Percentiles rank a stretch among this genome's conserved stretches.
Evolutionary conservation across 2,888 invertebrate species (phyloP).

Genomic region (Harpalus rubripes): DNA sequence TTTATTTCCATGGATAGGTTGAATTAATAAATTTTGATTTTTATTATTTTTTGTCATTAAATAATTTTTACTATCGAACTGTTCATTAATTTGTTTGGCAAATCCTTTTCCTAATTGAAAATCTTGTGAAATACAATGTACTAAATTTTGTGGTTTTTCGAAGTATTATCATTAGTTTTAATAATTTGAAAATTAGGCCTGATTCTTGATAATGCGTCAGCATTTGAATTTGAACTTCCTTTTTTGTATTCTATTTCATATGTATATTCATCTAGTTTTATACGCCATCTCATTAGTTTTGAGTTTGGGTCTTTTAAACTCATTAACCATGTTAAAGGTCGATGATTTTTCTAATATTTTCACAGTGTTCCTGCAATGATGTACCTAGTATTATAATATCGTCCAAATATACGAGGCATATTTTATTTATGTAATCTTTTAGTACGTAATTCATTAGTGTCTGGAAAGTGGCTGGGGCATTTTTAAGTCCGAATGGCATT

Average conservation of each 20-base stretch:
- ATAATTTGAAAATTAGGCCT: conserved; percentile 31
- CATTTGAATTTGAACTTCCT: conserved; percentile 7
- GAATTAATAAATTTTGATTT: too few relatives aligned
- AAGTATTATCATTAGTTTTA: conserved; percentile 36
- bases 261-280: conserved; percentile 25
- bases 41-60: too few relatives aligned
- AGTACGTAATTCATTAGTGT: too few relatives aligned
- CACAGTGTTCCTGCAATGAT: too few relatives aligned
- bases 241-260: conserved; percentile 33
- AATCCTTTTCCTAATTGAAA: conserved; percentile 52
- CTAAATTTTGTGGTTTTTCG: conserved; percentile 46
- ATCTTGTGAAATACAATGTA: conserved; percentile 45
- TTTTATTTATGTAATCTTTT: too few relatives aligned
- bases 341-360: too few relatives aligned
- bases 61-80: conserved; percentile 53
- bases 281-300: conserved; percentile 37
- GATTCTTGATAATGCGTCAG: not conserved
- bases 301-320: conserved; percentile 32
- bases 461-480: too few relatives aligned
- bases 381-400: too few relatives aligned
- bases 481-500: too few relatives aligned
- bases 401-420: too few relatives aligned
- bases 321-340: not conserved
- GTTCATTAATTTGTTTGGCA: conserved; percentile 55
- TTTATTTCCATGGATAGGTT: too few relatives aligned